Evolutionary conservation across 2,888 invertebrate genomes (phyloP).

Genomic region (Tuberolachnus salignus): DNA sequence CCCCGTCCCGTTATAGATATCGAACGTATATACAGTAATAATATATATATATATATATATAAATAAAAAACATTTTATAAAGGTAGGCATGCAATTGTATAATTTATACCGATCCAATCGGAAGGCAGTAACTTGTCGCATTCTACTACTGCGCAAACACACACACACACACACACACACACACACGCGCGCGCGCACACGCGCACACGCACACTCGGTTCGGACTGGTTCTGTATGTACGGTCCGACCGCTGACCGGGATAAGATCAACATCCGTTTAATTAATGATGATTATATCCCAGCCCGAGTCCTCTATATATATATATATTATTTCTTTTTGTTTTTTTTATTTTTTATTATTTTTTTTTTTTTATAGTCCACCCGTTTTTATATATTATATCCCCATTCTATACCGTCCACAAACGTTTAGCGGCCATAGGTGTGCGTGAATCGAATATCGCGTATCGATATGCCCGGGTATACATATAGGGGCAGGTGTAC

Average conservation of each 20-base stretch:
- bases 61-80: slow-evolving; percentile 11
- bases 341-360: slow-evolving; percentile 21
- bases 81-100: slow-evolving; percentile 54
- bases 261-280: slow-evolving; percentile 57
- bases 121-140: slow-evolving; percentile 55
- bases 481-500: no score
- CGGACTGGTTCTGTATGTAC: slow-evolving; percentile 52
- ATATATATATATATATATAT: not conserved
- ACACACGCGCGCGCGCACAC: slow-evolving; percentile 28
- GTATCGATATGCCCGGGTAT: no score
- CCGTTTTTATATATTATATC: slow-evolving; percentile 30
- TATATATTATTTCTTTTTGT: slow-evolving; percentile 3
- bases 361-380: slow-evolving; percentile 13
- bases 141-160: slow-evolving; percentile 51
- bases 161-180: no score
- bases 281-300: slow-evolving; percentile 56
- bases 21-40: slow-evolving; percentile 14
- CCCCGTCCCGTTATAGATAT: slow-evolving; percentile 55
- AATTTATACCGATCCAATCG: slow-evolving; percentile 57
- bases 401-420: not conserved
- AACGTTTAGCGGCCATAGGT: no score
- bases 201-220: slow-evolving; percentile 24
- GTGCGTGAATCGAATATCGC: no score
- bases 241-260: slow-evolving; percentile 46
- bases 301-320: slow-evolving; percentile 19